Evolutionary conservation across 2,113 vertebrate genomes (phyloP), one percentile per base, ranked within the genome.

Genomic region (Lamprologus tigripictilis): DNA sequence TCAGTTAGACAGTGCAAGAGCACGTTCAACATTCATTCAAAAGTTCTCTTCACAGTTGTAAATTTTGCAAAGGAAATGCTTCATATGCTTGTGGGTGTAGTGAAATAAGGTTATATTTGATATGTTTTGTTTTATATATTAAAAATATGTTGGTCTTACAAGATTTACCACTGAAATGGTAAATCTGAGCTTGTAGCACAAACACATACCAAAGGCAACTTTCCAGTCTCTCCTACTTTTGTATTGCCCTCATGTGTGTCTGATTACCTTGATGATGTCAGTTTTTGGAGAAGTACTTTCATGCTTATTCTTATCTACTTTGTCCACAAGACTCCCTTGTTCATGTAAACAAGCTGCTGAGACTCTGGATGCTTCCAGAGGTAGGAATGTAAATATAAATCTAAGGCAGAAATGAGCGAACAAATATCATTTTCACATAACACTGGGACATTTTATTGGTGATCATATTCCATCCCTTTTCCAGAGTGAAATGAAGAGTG

Each of bases 371-470:
- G 54, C 80, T 37, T 83, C 23, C 55, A 40, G 6, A 61, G 58
- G 86, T 35, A 49, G 51, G 63, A 90, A 92, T 88, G 80, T 86
- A 85, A 91, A 89, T 66, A 88, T 23, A 63, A 79, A 68, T 54
- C 82, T 0, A 12, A 57, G 28, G 13, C 42, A 49, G 12, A 58
- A 26, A 84, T 2, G 21, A 17, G 53, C 9, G 0, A 71, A 89
- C 58, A 80, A 87, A 85, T n/a, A 68, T 51, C 5, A 85, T 76
- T n/a, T 82, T 84, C 40, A 83, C 13, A 28, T 93, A 95, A 93
- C 91, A 93, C 89, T 92, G 89, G 81, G 53, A 88, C 40, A 82
- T 42, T 96, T 96, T 96, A 96, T 95, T 96, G 80, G 45, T 84
- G 83, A 93, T 90, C 45, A 86, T 86, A 91, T 89, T 88, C 71